A percentile compares a stretch with the other conserved stretches of the same genome.
phyloP scores from a whole-genome alignment of 53 echinoderm and acorn worm species.

The Hippasteria phrygiana region DNA sequence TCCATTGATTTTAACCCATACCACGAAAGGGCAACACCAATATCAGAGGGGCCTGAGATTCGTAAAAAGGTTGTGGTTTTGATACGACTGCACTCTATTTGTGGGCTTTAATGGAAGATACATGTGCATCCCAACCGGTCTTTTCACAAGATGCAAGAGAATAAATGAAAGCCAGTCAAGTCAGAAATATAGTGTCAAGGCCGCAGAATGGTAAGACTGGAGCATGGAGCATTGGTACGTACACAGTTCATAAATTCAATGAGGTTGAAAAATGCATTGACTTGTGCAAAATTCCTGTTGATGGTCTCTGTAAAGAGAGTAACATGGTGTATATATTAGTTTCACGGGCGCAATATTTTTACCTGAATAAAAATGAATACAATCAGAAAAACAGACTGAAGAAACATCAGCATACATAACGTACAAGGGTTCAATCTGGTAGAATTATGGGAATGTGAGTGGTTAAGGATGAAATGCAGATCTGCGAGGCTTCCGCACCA shows the following conservation, averaged over 20 bases:
- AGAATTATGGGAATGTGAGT: conserved; percentile 66
- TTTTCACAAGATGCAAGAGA: conserved; percentile 36
- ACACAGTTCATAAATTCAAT: conserved; percentile 59
- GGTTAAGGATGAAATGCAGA: background rate
- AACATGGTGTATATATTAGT: conserved; percentile 64
- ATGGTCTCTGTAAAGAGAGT: conserved; percentile 57
- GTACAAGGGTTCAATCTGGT: conserved; percentile 46
- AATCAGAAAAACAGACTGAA: conserved; percentile 3
- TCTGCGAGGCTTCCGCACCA: background rate
- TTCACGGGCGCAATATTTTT: conserved; percentile 60
- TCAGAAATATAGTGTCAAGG: conserved; percentile 27
- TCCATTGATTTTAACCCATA: too few relatives aligned
- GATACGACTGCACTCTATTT: conserved; percentile 77
- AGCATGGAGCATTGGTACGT: background rate
- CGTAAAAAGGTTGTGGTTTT: conserved; percentile 60
- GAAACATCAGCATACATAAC: conserved; percentile 35
- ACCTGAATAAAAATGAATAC: background rate
- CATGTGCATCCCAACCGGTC: conserved; percentile 68
- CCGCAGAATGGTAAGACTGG: conserved; percentile 56
- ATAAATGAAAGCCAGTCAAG: conserved; percentile 34
- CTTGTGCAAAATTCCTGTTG: conserved; percentile 45
- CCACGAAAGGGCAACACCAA: too few relatives aligned
- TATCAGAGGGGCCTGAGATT: conserved; percentile 7
- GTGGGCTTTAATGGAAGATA: conserved; percentile 75
- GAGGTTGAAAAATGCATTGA: conserved; percentile 53